Percentiles rank a stretch among this genome's conserved stretches.
These are phyloP conservation scores for Tachuris rubrigastra DNA, from an alignment of 2,113 vertebrate species.

Conservation along the genomic window DNA sequence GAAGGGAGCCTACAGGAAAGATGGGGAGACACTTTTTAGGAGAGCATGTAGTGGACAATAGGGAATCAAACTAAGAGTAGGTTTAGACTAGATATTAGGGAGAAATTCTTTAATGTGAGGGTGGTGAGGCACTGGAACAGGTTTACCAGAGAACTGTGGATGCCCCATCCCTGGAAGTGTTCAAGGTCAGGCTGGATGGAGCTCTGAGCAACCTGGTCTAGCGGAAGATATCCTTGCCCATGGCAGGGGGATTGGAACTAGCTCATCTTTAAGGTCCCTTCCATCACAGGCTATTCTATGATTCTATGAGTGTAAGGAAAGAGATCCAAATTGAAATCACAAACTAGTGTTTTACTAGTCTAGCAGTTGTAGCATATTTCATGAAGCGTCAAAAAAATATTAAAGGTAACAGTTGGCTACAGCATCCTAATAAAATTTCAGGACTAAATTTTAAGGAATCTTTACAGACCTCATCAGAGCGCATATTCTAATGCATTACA, in stretches of 20 bases:
- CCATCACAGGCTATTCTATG: neutral
- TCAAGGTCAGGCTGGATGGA: neutral
- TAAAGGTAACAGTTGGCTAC: neutral
- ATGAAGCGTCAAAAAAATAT: neutral
- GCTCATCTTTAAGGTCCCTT: neutral
- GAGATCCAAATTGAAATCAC: neutral
- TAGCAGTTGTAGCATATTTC: neutral
- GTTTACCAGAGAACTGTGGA: neutral
- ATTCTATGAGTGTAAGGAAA: neutral
- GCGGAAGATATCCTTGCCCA: neutral
- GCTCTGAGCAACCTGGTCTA: neutral
- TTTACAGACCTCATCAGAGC: neutral
- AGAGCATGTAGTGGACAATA: too few relatives aligned
- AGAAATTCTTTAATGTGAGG: neutral
- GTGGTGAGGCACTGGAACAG: neutral
- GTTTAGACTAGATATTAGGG: neutral
- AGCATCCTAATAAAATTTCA: neutral
- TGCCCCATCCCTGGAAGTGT: neutral
- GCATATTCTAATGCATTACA: neutral
- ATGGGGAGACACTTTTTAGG: neutral
- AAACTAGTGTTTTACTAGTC: neutral
- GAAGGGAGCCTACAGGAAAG: neutral
- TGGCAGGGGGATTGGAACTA: neutral
- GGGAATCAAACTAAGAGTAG: neutral
- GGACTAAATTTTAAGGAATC: neutral